phyloP scores from a whole-genome alignment of 2,888 invertebrate genomes.

The Anticlea derivata region DNA sequence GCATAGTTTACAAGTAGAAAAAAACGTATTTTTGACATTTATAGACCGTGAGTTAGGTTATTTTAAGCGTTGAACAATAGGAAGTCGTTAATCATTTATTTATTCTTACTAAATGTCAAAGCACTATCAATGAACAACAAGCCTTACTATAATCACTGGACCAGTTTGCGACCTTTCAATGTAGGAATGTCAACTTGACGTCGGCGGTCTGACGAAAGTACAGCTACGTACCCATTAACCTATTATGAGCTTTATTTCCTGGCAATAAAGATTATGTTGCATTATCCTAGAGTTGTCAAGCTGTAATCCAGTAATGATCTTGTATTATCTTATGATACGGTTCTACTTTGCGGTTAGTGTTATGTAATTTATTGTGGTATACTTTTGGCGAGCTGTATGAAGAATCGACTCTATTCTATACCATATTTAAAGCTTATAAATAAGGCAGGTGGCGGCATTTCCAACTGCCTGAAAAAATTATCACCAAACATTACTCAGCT shows the following conservation, averaged over 20 bases:
- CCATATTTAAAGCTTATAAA: no score
- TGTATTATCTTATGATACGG: slow-evolving; percentile 59
- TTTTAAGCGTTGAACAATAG: neutral
- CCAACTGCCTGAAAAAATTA: no score
- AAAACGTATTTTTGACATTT: no score
- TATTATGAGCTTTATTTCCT: slow-evolving; percentile 34
- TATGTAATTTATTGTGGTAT: slow-evolving; percentile 1
- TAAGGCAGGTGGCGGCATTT: no score
- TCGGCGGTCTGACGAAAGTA: slow-evolving; percentile 58
- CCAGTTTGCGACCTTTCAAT: slow-evolving; percentile 65
- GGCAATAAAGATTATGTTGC: slow-evolving; percentile 39
- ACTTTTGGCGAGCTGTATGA: no score
- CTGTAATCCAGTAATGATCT: slow-evolving; percentile 56
- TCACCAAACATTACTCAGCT: no score
- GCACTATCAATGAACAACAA: slow-evolving; percentile 26
- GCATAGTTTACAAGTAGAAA: no score
- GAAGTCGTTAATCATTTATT: slow-evolving; percentile 9
- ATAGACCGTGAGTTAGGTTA: no score
- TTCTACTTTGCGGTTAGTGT: slow-evolving; percentile 36
- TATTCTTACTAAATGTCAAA: slow-evolving; percentile 24
- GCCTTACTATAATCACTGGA: slow-evolving; percentile 50
- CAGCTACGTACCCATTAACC: slow-evolving; percentile 45
- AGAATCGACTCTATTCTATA: neutral
- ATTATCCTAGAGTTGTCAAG: slow-evolving; percentile 40
- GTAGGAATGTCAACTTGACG: slow-evolving; percentile 57